These are phyloP conservation scores for Gymnothorax reevesii DNA, from an alignment of 2,797 vertebrate species.

Conservation along the genomic window DNA sequence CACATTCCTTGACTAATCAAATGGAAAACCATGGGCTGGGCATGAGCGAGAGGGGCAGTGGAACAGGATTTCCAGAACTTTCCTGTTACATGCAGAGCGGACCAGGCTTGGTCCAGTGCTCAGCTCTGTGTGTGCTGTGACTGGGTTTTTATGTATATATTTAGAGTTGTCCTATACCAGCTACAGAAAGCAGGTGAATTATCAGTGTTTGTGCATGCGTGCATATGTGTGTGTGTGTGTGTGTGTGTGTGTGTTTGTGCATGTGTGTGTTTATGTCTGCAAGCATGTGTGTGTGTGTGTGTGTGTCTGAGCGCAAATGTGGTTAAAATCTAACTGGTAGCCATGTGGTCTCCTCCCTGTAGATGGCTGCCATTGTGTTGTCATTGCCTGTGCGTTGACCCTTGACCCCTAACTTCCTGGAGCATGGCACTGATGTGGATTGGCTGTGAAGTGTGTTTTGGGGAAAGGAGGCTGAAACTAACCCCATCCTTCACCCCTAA, in stretches of 20 bases:
- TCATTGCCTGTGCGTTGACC: slow-evolving; percentile 20
- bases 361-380: slow-evolving; percentile 11
- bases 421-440: slow-evolving; percentile 21
- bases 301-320: neutral
- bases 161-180: neutral
- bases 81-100: neutral
- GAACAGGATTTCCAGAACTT: neutral
- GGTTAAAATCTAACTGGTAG: neutral
- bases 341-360: slow-evolving; percentile 21
- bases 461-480: slow-evolving; percentile 15
- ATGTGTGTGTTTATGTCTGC: no score
- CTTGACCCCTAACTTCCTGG: slow-evolving; percentile 17
- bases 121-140: neutral
- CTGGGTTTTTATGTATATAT: neutral
- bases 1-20: neutral
- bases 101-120: neutral
- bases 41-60: neutral
- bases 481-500: slow-evolving; percentile 1
- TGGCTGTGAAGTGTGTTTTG: slow-evolving; percentile 26
- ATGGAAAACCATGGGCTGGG: neutral
- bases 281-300: no score
- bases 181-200: neutral
- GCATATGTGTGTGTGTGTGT: no score
- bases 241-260: no score
- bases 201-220: neutral